Evolutionary conservation across 2,797 vertebrate genomes (phyloP), one percentile per base, ranked within the genome.

Genomic region (Acrossocheilus fasciatus): DNA sequence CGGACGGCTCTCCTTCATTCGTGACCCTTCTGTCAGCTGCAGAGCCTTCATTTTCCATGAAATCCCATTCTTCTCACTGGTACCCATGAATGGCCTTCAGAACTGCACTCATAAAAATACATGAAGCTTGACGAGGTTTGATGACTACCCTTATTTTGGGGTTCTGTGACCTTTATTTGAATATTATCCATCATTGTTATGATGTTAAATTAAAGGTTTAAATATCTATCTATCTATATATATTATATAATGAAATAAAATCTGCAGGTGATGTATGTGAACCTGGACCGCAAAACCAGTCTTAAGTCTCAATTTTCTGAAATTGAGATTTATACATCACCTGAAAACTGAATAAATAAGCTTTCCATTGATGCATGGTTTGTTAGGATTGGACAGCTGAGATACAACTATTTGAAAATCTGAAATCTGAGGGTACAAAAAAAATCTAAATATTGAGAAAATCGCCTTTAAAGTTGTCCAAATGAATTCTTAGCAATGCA

Each of bases 21-120:
- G 12, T 64, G 75, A 79, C 62, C 34, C 77, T 85, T 80, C 83
- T 86, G 68, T 79, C 82, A 82, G 87, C 82, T 89, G 87, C 75
- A 81, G 72, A 68, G 75, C 81, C 62, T 75, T 86, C 78, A 87
- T 88, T 89, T 89, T 2, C 47, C 87, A n/a, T 89, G 83, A 87
- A 91, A 92, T 91, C 75, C 26, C 43, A 81, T 90, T 90, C 85
- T 92, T 89, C 50, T 77, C 47, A 14, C 36, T 59, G 76, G 77
- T 84, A 57, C 88, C 47, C 83, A 23, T 79, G 52, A 91, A 81
- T 41, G 87, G 68, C n/a, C 73, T 89, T 86, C 68, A 62, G 41
- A 64, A 43, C 62, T 81, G 57, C 43, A 20, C 85, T 89, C 76
- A 78, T 88, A 87, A 72, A 89, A 85, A 68, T 70, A 81, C 62